Base-by-base conservation (phyloP, 2,797 vertebrate species). In the Chelon auratus region DNA sequence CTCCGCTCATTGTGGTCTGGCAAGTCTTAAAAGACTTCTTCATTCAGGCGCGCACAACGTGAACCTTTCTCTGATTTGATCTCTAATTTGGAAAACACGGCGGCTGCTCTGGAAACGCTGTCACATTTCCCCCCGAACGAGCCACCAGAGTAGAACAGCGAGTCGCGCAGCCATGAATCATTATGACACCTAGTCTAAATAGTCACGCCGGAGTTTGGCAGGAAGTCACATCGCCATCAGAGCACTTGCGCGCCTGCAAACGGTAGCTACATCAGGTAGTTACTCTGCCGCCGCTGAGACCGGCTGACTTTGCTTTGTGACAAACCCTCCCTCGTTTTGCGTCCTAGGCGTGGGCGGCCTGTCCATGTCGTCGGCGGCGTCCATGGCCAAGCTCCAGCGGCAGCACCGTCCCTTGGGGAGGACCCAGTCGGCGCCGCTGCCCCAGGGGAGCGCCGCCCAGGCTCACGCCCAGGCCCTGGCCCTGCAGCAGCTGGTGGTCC, bases 391-490 rank as follows among this genome's bases (percentile, higher is more conserved):
- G 89, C 94, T 99, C 86, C 93, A 93, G 80, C 93, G 97, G 85
- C 97, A 97, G 91, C 98, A 99, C 86, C 97, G 97, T 75, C 98
- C 97, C 0, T 88, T 99, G 83, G 97, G 97, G 50, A 95, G 97
- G 76, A 99, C 98, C 0, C 98, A 99, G 94, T 99, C 97, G 1
- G 97, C 98, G 0, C 98, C 98, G 0, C 94, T 99, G 88, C 98
- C 98, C 39, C 97, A 99, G 93, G 98, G 92, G 4, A 91, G 80
- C 22, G 85, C 90, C 0, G 90, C 97, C 4, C 91, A 92, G 73
- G 91, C 93, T 17, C 94, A 96, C 4, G 93, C 96, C 14, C 98
- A 97, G 92, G 97, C 97, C 5, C 70, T 91, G 69, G 85, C 86
- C 57, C 93, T 99, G 80, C 97, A 99, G 93, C 97, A 98, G 93